Conservation (phyloP, 2,888 invertebrate genomes). For the Andrena bicolor region DNA sequence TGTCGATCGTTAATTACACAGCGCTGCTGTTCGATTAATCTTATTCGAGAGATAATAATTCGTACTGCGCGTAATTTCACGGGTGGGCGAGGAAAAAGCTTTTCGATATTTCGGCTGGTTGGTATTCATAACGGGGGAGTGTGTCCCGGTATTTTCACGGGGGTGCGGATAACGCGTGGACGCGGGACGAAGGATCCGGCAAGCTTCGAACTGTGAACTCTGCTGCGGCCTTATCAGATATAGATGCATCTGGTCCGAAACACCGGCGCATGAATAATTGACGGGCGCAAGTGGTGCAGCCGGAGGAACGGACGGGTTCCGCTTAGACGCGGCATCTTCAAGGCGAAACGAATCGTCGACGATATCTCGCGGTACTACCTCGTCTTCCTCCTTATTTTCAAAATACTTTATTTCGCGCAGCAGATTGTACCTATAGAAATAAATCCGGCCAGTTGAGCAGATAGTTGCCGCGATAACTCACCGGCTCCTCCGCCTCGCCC, state of each 20-base stretch:
- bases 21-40: constrained; percentile 23
- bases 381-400: constrained; percentile 75
- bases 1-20: constrained; percentile 43
- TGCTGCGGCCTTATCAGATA: background rate
- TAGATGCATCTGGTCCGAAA: constrained; percentile 8
- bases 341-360: constrained; percentile 66
- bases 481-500: constrained; percentile 53
- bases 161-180: background rate
- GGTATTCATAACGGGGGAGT: constrained; percentile 11
- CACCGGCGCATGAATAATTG: constrained; percentile 21
- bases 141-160: background rate
- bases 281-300: constrained; percentile 45
- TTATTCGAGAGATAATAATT: background rate
- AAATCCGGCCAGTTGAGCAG: constrained; percentile 81
- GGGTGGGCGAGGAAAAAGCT: background rate
- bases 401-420: constrained; percentile 81
- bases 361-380: constrained; percentile 70
- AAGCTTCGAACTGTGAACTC: background rate
- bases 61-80: background rate
- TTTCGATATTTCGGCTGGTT: background rate
- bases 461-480: constrained; percentile 83
- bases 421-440: constrained; percentile 84
- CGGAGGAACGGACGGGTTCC: constrained; percentile 40
- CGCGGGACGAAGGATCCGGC: no score
- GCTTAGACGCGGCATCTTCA: constrained; percentile 8